phyloP scores from a whole-genome alignment of 2,888 invertebrate genomes.

The Zonitis immaculata region DNA sequence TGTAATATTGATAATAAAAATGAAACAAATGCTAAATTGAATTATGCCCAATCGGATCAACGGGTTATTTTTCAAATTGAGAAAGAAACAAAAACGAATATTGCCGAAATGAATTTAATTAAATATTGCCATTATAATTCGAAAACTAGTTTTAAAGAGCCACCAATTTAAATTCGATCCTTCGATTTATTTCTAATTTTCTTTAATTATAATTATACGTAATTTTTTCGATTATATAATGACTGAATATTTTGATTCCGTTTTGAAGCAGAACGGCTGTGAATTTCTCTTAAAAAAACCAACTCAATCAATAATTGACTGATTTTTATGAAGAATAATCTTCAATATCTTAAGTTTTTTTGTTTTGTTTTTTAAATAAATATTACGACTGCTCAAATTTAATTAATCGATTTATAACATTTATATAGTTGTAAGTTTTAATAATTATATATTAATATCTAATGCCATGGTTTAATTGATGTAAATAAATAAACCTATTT shows the following conservation, averaged over 20 bases:
- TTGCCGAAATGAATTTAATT: constrained; percentile 16
- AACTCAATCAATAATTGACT: background rate
- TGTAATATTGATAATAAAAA: constrained; percentile 30
- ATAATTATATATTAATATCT: too few species aligned
- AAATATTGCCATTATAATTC: constrained; percentile 12
- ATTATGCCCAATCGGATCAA: constrained; percentile 29
- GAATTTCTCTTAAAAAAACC: background rate
- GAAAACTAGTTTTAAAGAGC: background rate
- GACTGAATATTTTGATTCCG: background rate
- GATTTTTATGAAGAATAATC: background rate
- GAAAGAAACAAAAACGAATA: constrained; percentile 21
- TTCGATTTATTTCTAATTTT: too few species aligned
- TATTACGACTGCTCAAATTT: constrained; percentile 15
- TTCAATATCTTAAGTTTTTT: too few species aligned
- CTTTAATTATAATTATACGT: too few species aligned
- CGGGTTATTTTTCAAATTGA: constrained; percentile 34
- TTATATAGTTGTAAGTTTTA: too few species aligned
- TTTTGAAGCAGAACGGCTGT: background rate
- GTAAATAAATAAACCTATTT: too few species aligned
- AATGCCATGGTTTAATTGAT: too few species aligned
- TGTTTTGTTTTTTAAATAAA: background rate
- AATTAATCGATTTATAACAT: too few species aligned
- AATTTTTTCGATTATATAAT: background rate
- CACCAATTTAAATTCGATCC: background rate
- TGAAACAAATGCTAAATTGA: constrained; percentile 34